Conservation (phyloP, 2,888 invertebrate genomes). For the Ferdinandea cuprea region DNA sequence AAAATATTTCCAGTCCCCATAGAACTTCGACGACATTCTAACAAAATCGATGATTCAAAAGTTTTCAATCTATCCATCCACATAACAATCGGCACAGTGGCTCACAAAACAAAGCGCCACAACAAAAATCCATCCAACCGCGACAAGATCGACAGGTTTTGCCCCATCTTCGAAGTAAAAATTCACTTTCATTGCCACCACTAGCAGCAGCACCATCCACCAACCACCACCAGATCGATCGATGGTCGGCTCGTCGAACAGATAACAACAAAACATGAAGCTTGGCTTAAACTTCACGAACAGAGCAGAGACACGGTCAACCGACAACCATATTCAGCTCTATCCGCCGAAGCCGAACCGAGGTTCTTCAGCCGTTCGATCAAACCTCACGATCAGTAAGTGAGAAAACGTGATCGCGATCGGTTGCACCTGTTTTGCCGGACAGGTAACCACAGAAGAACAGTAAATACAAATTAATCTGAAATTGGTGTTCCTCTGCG, state of each 20-base stretch:
- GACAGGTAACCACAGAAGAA: conserved; percentile 53
- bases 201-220: background rate
- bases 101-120: conserved; percentile 12
- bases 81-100: conserved; percentile 36
- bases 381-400: conserved; percentile 79
- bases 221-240: conserved; percentile 55
- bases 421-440: conserved; percentile 81
- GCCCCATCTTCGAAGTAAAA: conserved; percentile 16
- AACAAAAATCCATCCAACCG: conserved; percentile 39
- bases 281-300: conserved; percentile 42
- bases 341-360: conserved; percentile 18
- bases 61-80: too few relatives aligned
- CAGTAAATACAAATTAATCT: conserved; percentile 25
- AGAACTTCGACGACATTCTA: too few relatives aligned
- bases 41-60: too few relatives aligned
- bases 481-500: conserved; percentile 20
- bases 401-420: conserved; percentile 82
- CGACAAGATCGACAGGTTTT: conserved; percentile 67
- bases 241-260: conserved; percentile 65
- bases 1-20: too few relatives aligned
- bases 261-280: conserved; percentile 58
- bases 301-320: background rate
- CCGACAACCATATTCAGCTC: conserved; percentile 31
- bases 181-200: conserved; percentile 67
- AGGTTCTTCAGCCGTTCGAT: conserved; percentile 66